Conservation (phyloP, 2,888 invertebrate genomes). For the Parthenolecanium corni region DNA sequence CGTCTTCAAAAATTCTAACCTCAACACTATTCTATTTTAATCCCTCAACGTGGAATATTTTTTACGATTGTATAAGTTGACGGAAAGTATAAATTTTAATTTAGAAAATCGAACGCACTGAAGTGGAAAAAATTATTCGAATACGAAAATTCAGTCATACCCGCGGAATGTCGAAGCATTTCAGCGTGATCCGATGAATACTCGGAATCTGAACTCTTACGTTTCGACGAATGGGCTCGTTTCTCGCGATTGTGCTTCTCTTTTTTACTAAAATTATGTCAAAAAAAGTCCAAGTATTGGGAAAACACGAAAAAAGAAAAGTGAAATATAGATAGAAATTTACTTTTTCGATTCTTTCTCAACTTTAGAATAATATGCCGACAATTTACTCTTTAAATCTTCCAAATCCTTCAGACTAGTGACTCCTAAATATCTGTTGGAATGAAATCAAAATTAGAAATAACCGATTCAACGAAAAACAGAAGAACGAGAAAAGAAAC, state of each 20-base stretch:
- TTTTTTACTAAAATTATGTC: constrained; percentile 11
- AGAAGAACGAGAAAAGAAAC: neutral
- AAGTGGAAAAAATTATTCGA: too few relatives aligned
- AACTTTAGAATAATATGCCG: constrained; percentile 64
- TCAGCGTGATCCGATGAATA: neutral
- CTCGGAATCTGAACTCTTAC: constrained; percentile 3
- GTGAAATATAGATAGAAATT: neutral
- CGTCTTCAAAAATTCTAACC: too few relatives aligned
- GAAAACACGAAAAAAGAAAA: neutral
- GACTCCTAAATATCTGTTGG: constrained; percentile 37
- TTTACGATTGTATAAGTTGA: too few relatives aligned
- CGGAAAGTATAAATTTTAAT: too few relatives aligned
- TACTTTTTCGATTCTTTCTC: constrained; percentile 31
- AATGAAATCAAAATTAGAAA: constrained; percentile 18
- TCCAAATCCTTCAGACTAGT: constrained; percentile 61
- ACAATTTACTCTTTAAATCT: constrained; percentile 62
- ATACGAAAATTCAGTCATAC: too few relatives aligned
- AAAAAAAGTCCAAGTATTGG: too few relatives aligned
- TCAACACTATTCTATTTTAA: too few relatives aligned
- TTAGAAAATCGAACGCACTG: too few relatives aligned
- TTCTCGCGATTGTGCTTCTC: constrained; percentile 8
- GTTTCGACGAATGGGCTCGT: neutral
- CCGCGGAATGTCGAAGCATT: neutral
- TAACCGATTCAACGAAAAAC: neutral
- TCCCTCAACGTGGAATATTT: too few relatives aligned